Conservation (phyloP, 2,888 invertebrate species). For the Schizotus pectinicornis region DNA sequence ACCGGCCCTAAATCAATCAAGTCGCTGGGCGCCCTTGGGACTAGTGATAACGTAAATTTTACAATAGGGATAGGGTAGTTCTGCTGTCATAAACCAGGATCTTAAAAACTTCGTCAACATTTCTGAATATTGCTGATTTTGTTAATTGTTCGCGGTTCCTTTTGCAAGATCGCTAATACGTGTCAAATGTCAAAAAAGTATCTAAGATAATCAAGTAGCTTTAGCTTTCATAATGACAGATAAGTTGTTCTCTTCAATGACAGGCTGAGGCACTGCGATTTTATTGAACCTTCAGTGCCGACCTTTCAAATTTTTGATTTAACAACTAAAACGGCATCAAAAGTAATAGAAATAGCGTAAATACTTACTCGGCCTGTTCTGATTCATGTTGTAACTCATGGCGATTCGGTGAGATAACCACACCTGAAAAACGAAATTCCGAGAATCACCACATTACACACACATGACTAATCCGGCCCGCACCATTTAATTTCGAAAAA, state of each 20-base stretch:
- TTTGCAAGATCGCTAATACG: no score
- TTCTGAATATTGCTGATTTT: no score
- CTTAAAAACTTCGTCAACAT: no score
- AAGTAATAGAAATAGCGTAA: slow-evolving; percentile 16
- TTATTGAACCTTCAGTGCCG: slow-evolving; percentile 5
- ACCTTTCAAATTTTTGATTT: background rate
- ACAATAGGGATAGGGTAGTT: no score
- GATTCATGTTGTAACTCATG: slow-evolving; percentile 90
- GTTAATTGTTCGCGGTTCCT: no score
- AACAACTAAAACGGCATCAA: no score
- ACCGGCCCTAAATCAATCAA: no score
- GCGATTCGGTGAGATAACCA: slow-evolving; percentile 57
- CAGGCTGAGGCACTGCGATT: background rate
- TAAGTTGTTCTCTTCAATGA: background rate
- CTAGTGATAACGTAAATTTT: no score
- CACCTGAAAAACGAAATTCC: slow-evolving; percentile 45
- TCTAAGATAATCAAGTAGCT: no score
- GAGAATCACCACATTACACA: slow-evolving; percentile 8
- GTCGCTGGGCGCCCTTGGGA: no score
- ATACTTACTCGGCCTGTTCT: slow-evolving; percentile 83
- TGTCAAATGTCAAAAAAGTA: background rate
- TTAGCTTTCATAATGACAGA: background rate
- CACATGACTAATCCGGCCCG: background rate
- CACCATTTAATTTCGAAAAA: background rate
- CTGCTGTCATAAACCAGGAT: no score